Conservation (phyloP, 2,113 vertebrate species). For the Pseudopodoces humilis region DNA sequence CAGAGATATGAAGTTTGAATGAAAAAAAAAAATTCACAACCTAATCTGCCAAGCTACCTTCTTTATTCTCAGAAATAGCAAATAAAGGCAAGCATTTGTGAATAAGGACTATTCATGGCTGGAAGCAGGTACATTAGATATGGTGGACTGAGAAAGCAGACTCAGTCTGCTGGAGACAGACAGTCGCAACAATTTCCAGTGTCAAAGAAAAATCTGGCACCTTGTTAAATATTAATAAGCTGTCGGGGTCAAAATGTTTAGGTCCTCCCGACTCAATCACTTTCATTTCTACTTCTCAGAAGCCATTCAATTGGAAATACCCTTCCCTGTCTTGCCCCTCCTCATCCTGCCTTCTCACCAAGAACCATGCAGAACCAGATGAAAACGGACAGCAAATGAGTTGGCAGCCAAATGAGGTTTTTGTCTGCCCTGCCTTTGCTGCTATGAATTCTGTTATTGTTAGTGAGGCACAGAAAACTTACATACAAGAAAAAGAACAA, state of each 20-base stretch:
- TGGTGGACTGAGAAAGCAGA: constrained; percentile 44
- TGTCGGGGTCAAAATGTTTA: constrained; percentile 39
- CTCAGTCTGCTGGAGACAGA: constrained; percentile 56
- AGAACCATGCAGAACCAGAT: not conserved
- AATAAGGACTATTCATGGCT: constrained; percentile 22
- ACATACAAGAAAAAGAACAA: constrained; percentile 24
- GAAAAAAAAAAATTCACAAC: constrained; percentile 4
- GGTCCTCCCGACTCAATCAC: constrained; percentile 54
- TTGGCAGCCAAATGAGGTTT: constrained; percentile 24
- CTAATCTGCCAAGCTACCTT: constrained; percentile 12
- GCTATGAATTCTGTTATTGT: not conserved
- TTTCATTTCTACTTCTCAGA: constrained; percentile 50
- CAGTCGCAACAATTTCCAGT: constrained; percentile 20
- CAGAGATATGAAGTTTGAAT: constrained; percentile 18
- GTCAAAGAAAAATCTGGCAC: constrained; percentile 63
- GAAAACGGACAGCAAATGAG: not conserved
- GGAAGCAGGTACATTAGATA: constrained; percentile 51
- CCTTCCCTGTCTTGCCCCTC: constrained; percentile 23
- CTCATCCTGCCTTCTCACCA: not conserved
- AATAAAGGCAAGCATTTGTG: constrained; percentile 34
- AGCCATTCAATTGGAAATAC: constrained; percentile 13
- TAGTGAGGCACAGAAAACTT: not conserved
- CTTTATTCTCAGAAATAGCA: constrained; percentile 18
- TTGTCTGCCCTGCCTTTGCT: not conserved
- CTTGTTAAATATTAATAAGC: constrained; percentile 64